Conservation (phyloP, 53 echinoderm and acorn worm genomes). For the Pentamera pediparva region DNA sequence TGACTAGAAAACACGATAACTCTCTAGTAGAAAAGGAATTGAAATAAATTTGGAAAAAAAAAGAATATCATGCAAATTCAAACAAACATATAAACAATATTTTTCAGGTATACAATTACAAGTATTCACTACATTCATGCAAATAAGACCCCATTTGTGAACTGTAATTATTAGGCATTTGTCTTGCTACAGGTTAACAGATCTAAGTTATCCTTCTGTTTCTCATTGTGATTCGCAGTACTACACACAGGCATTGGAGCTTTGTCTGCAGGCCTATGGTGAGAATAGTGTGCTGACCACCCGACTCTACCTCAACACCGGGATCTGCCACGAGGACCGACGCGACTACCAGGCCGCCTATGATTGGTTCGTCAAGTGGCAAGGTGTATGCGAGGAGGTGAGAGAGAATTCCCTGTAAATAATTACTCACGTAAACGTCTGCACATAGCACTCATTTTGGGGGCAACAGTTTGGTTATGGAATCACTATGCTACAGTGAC, state of each 20-base stretch:
- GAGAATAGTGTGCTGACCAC: conserved; percentile 72
- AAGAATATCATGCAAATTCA: no score
- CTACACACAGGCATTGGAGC: conserved; percentile 72
- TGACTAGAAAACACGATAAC: no score
- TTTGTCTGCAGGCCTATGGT: conserved; percentile 88
- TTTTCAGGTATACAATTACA: no score
- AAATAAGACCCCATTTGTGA: background rate
- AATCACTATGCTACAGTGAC: no score
- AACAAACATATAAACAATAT: no score
- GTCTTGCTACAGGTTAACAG: background rate
- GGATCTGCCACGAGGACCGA: conserved; percentile 84
- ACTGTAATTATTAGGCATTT: background rate
- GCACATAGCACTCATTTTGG: no score
- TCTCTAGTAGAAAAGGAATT: no score
- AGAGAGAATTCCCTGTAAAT: background rate
- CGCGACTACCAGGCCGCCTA: conserved; percentile 59
- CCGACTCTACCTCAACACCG: conserved; percentile 77
- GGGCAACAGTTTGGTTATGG: no score
- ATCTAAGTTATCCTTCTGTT: background rate
- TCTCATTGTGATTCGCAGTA: conserved; percentile 34
- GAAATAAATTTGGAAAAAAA: no score
- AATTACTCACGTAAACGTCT: background rate
- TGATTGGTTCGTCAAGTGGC: conserved; percentile 82
- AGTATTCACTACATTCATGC: no score
- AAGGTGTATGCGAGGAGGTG: conserved; percentile 41